phyloP scores from a whole-genome alignment of 2,797 vertebrate species.

The Distichodus sexfasciatus region DNA sequence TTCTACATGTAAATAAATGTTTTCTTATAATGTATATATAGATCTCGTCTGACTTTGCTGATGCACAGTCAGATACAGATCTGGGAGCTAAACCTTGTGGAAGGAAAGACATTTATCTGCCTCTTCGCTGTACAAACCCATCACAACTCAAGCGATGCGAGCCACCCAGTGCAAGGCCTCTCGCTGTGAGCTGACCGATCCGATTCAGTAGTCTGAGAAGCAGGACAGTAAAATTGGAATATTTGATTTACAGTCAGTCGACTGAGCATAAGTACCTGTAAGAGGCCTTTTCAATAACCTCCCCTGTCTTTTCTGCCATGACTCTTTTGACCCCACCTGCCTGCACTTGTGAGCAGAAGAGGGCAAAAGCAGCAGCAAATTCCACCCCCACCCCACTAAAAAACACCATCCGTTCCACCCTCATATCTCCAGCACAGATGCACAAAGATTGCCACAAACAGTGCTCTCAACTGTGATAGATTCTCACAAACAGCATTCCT shows the following conservation, averaged over 20 bases:
- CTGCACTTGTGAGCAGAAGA: too few species aligned
- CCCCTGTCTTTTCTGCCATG: constrained; percentile 30
- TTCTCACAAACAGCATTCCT: constrained; percentile 54
- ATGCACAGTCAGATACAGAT: constrained; percentile 38
- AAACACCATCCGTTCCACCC: constrained; percentile 16
- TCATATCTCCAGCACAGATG: constrained; percentile 45
- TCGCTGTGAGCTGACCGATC: constrained; percentile 68
- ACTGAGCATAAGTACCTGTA: constrained; percentile 63
- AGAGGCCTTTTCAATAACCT: constrained; percentile 64
- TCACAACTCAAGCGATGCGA: constrained; percentile 48
- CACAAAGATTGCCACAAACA: constrained; percentile 42
- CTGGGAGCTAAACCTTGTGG: constrained; percentile 63
- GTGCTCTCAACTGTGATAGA: constrained; percentile 45
- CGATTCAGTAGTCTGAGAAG: constrained; percentile 61
- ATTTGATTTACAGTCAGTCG: constrained; percentile 68
- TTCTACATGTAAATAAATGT: too few species aligned
- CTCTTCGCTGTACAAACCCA: constrained; percentile 55
- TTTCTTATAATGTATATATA: too few species aligned
- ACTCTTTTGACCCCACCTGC: constrained; percentile 1
- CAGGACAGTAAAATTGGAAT: constrained; percentile 66
- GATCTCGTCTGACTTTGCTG: not conserved
- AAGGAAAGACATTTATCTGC: constrained; percentile 65
- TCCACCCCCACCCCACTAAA: not conserved
- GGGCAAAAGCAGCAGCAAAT: too few species aligned
- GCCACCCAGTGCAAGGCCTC: constrained; percentile 54